Evolutionary conservation across 2,797 vertebrate genomes (phyloP), one percentile per base, ranked within the genome.

Genomic region (Meriones psammophilus): DNA sequence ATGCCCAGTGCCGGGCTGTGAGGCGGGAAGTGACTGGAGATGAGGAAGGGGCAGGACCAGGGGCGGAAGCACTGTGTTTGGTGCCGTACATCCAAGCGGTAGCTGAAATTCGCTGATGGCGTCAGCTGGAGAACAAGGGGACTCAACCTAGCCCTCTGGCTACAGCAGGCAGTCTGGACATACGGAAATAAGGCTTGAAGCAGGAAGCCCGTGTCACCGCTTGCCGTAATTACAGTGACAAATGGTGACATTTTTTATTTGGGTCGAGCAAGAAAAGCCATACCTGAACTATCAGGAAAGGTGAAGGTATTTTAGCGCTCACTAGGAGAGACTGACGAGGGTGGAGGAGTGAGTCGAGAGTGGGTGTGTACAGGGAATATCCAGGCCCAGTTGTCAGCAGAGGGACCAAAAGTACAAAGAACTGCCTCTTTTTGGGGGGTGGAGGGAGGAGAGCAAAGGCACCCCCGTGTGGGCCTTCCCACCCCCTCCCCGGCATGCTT

Each of bases 131-230:
- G n/a, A 30, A 46, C 7, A 1, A 1, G 1, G 10, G 10, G 69
- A 46, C 30, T 8, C 0, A 1, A 2, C 12, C 50, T n/a, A 46
- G 0, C 13, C 54, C 58, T 20, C 39, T 50, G 54, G 46, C 91
- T 46, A 4, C 1, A 7, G 26, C 2, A 0, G 2, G 0, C 22
- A 12, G 33, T 18, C 1, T 42, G 17, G 39, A 46, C 26, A 14
- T 39, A 36, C 66, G 69, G 56, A 66, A 73, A 17, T 60, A 6
- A 77, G 50, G 46, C 89, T 80, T 13, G 1, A 66, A 39, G 36
- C 62, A 54, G 50, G 26, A 66, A 85, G 26, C 56, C 22, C 46
- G 50, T 77, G 30, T 83, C 28, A 14, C 66, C 87, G 36, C 30
- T 50, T 36, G 0, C 74, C 24, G 73, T 66, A 26, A 74, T 33